Evolutionary conservation across 2,888 invertebrate species (phyloP).

Genomic region (Drosophila buzzatii): DNA sequence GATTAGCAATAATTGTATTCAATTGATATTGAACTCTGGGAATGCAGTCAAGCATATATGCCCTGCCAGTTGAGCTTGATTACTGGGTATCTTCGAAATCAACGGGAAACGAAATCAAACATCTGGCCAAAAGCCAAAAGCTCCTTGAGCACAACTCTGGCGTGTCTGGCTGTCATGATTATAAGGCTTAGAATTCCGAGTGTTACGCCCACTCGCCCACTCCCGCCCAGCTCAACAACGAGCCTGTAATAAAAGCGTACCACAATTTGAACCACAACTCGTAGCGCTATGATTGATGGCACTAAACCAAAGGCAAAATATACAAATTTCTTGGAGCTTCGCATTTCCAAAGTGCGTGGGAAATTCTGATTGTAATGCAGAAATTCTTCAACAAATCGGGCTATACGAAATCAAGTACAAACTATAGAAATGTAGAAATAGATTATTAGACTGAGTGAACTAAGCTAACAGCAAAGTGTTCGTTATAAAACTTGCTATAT

Average conservation of each 20-base stretch:
- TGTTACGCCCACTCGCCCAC: background rate
- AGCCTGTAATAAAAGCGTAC: constrained; percentile 19
- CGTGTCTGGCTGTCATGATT: constrained; percentile 63
- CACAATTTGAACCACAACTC: constrained; percentile 17
- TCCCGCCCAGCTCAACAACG: background rate
- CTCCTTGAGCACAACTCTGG: constrained; percentile 43
- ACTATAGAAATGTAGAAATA: background rate
- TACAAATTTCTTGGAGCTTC: background rate
- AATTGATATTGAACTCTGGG: no score
- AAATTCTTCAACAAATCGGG: background rate
- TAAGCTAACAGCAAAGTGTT: background rate
- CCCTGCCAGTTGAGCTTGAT: background rate
- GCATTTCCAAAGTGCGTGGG: constrained; percentile 6
- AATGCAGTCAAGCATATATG: background rate
- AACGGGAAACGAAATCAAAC: constrained; percentile 32
- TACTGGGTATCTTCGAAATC: constrained; percentile 1
- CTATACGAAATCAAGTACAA: background rate
- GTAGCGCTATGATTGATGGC: constrained; percentile 17
- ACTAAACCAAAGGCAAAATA: constrained; percentile 2
- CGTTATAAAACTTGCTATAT: background rate
- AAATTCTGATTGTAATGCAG: background rate
- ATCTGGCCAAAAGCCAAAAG: constrained; percentile 25
- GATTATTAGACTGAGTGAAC: background rate
- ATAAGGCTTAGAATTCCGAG: constrained; percentile 43
- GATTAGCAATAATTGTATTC: no score